These are phyloP conservation scores for Grallaria varia DNA, from an alignment of 2,113 vertebrate genomes.

Conservation along the genomic window DNA sequence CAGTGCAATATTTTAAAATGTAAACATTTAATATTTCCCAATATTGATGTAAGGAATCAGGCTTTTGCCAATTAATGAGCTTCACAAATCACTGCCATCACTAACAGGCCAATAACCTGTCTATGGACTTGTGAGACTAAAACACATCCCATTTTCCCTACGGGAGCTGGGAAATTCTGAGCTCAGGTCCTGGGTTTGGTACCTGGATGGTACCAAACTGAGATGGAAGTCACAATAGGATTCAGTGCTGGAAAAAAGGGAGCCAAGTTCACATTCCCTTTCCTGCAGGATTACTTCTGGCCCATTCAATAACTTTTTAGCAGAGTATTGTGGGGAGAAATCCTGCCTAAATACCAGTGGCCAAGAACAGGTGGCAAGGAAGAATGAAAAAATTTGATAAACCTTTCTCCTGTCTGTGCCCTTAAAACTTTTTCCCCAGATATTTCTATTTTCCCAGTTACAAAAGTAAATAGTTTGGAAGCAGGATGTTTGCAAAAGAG, in stretches of 20 bases:
- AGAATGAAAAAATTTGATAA: neutral
- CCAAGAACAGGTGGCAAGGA: neutral
- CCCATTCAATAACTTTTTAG: neutral
- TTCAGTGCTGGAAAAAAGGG: neutral
- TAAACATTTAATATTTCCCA: neutral
- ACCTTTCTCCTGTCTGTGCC: neutral
- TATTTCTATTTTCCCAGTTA: neutral
- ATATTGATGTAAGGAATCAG: neutral
- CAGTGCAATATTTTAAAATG: neutral
- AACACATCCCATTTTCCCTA: neutral
- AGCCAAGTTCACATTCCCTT: neutral
- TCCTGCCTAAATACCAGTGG: neutral
- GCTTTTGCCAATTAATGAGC: neutral
- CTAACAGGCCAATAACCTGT: neutral
- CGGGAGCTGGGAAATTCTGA: neutral
- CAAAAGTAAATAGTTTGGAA: neutral
- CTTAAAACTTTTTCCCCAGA: neutral
- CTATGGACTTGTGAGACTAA: neutral
- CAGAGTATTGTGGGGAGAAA: neutral
- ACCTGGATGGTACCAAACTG: neutral
- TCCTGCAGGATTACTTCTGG: neutral
- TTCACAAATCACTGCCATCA: neutral
- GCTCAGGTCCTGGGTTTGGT: neutral
- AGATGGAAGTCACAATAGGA: neutral
- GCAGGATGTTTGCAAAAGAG: neutral